Base-by-base conservation (phyloP, 2,113 vertebrate genomes). In the Elephas maximus region DNA sequence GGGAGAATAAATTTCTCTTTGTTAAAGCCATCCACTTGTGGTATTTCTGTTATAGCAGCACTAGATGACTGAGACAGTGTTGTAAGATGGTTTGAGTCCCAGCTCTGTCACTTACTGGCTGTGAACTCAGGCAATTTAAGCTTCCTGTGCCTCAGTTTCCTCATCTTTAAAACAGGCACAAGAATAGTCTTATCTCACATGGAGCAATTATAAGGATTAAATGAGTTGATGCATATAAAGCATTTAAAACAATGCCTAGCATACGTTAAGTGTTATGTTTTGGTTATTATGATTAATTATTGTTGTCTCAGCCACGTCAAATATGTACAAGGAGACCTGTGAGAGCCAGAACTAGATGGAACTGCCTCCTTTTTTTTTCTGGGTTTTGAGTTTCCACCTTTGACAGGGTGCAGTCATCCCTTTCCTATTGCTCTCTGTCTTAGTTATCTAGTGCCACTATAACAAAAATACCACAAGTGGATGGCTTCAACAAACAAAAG, bases 81-180 rank as follows among this genome's bases (percentile, higher is more conserved):
- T 6, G 12, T 24, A 21, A 76, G 33, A 6, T 24, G 28, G 53
- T 73, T 63, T 48, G 76, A 11, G 51, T 53, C 12, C 30, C 8
- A 14, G 33, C 2, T 65, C 71, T 74, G 79, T 45, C 33, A n/a
- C 51, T 73, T 60, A 6, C 57, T 53, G 82, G 8, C 48, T 45
- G 20, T 28, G 73, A 87, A 18, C 62, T 24, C 30, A 79, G 65
- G 44, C 44, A 28, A 24, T 33, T 51, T 30, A 30, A 26, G 33
- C 6, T 77, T 24, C 78, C 30, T 30, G 28, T n/a, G 74, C 71
- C 76, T 97, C 62, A 1, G 62, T 96, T 91, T 95, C 60, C 33
- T 76, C 44, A 53, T 62, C 48, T 84, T 41, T 83, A 69, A 93
- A 89, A 45, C 21, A 51, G 28, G 44, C 15, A 33, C 24, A 86